Conservation (phyloP, 2,113 vertebrate species). For the Neolamprologus fasciatus region DNA sequence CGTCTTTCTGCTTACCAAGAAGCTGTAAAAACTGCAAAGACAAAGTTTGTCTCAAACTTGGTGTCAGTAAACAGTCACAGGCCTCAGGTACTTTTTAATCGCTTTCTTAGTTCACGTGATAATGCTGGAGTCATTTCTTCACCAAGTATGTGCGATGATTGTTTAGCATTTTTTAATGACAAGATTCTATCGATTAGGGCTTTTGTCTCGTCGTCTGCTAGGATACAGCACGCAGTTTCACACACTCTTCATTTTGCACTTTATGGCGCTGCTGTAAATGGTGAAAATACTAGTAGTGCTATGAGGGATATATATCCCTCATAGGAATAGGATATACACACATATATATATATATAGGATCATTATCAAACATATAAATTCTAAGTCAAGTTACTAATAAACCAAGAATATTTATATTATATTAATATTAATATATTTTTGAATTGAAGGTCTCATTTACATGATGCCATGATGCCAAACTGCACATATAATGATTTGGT, state of each 20-base stretch:
- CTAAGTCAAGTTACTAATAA: not conserved
- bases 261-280: not conserved
- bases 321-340: not conserved
- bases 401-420: not conserved
- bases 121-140: not conserved
- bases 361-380: not conserved
- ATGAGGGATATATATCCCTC: not conserved
- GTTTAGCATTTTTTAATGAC: not conserved
- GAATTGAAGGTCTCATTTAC: not conserved
- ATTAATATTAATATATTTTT: not conserved
- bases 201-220: not conserved
- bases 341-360: not conserved
- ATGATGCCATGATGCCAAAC: not conserved
- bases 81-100: not conserved
- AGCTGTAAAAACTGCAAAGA: too few species aligned
- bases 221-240: not conserved
- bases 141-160: not conserved
- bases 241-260: not conserved
- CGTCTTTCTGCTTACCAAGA: too few species aligned
- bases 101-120: not conserved
- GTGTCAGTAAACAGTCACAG: too few species aligned
- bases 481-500: constrained; percentile 3
- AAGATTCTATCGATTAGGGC: not conserved
- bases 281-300: not conserved
- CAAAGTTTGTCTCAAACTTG: too few species aligned